phyloP scores from a whole-genome alignment of 2,888 invertebrate genomes.

The Limnephilus auricula region DNA sequence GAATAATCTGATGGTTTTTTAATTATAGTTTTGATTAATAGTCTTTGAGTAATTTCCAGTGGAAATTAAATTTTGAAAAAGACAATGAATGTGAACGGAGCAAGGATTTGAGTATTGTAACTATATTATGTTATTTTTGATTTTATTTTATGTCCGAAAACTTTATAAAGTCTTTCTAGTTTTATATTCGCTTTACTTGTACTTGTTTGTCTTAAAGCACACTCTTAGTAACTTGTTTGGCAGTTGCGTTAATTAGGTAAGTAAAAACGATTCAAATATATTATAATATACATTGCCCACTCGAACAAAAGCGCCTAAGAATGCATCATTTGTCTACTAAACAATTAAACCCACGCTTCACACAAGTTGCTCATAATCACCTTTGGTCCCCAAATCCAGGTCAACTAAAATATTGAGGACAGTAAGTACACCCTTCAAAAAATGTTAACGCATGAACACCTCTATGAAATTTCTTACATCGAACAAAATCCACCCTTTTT shows the following conservation, averaged over 20 bases:
- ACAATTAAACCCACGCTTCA: conserved; percentile 23
- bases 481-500: background rate
- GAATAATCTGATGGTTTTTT: too few relatives aligned
- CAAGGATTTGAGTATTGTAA: background rate
- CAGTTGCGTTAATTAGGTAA: too few relatives aligned
- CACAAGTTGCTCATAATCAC: conserved; percentile 14
- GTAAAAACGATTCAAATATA: too few relatives aligned
- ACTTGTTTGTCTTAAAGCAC: too few relatives aligned
- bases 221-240: too few relatives aligned
- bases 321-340: conserved; percentile 15
- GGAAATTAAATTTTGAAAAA: too few relatives aligned
- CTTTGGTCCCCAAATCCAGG: background rate
- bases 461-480: background rate
- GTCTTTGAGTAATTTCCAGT: too few relatives aligned
- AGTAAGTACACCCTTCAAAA: background rate
- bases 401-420: background rate
- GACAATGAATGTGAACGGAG: background rate
- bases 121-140: background rate
- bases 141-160: too few relatives aligned
- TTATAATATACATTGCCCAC: background rate
- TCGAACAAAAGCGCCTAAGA: background rate
- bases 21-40: too few relatives aligned
- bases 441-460: background rate
- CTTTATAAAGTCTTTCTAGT: too few relatives aligned
- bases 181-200: too few relatives aligned